Conservation (phyloP, 2,113 vertebrate genomes). For the Ammospiza nelsoni region DNA sequence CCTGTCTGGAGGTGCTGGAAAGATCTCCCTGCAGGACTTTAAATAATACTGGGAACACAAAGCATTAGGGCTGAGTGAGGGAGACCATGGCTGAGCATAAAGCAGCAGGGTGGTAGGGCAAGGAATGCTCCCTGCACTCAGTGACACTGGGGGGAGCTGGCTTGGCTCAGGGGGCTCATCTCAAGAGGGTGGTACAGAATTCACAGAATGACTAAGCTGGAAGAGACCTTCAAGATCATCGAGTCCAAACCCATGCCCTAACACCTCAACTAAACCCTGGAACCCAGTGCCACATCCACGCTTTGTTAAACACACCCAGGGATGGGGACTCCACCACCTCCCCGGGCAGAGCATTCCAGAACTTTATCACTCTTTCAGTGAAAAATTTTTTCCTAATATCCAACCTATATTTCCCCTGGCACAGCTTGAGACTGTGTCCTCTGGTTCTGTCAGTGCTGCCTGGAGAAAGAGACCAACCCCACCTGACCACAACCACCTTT, state of each 20-base stretch:
- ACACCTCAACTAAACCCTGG: neutral
- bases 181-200: neutral
- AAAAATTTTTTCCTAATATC: neutral
- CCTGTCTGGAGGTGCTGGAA: neutral
- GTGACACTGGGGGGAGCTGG: fast-evolving
- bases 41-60: fast-evolving
- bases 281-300: neutral
- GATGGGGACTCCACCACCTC: neutral
- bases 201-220: neutral
- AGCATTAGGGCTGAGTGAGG: fast-evolving
- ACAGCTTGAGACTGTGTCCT: neutral
- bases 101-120: neutral
- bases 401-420: neutral
- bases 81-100: fast-evolving
- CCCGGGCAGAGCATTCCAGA: neutral
- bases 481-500: neutral
- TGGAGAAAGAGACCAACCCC: neutral
- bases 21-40: neutral
- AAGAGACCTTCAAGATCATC: neutral
- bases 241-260: neutral
- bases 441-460: neutral
- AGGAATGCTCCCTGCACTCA: neutral
- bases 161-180: neutral
- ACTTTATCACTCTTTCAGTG: neutral
- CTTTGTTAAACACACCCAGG: neutral